Evolutionary conservation across 53 echinoderm and acorn worm genomes (phyloP).

Genomic region (Holothuria leucospilota): DNA sequence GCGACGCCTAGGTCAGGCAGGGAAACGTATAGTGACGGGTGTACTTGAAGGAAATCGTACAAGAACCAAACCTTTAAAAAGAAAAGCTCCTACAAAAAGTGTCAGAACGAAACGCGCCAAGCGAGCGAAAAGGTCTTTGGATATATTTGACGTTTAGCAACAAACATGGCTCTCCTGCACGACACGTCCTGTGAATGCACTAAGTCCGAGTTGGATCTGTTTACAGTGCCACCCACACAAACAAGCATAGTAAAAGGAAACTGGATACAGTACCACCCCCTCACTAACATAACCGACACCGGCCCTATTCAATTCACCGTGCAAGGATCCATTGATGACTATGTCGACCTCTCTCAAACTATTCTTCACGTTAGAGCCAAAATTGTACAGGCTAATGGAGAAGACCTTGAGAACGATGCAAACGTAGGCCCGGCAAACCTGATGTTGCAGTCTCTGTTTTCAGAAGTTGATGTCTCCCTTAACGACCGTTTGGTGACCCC

Average conservation of each 20-base stretch:
- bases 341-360: slow-evolving; percentile 61
- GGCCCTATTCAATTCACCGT: slow-evolving; percentile 63
- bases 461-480: slow-evolving; percentile 70
- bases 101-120: slow-evolving; percentile 48
- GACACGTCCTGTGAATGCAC: slow-evolving; percentile 31
- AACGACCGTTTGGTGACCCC: slow-evolving; percentile 69
- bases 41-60: slow-evolving; percentile 41
- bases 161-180: slow-evolving; percentile 18
- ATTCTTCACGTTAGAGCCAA: slow-evolving; percentile 58
- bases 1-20: slow-evolving; percentile 26
- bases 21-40: slow-evolving; percentile 58
- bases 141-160: slow-evolving; percentile 46
- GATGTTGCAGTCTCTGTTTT: slow-evolving; percentile 71
- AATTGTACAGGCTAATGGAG: slow-evolving; percentile 55
- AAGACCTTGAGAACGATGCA: slow-evolving; percentile 47
- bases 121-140: slow-evolving; percentile 63
- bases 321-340: slow-evolving; percentile 55
- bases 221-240: slow-evolving; percentile 75
- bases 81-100: slow-evolving; percentile 12
- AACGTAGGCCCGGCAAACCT: slow-evolving; percentile 68
- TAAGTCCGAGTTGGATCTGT: slow-evolving; percentile 70
- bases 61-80: slow-evolving; percentile 49
- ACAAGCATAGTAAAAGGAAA: slow-evolving; percentile 60
- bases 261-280: slow-evolving; percentile 71
- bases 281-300: slow-evolving; percentile 60